Percentiles rank a stretch among this genome's conserved stretches.
Evolutionary conservation across 2,113 vertebrate genomes (phyloP).

Genomic region (Aviceda subcristata): DNA sequence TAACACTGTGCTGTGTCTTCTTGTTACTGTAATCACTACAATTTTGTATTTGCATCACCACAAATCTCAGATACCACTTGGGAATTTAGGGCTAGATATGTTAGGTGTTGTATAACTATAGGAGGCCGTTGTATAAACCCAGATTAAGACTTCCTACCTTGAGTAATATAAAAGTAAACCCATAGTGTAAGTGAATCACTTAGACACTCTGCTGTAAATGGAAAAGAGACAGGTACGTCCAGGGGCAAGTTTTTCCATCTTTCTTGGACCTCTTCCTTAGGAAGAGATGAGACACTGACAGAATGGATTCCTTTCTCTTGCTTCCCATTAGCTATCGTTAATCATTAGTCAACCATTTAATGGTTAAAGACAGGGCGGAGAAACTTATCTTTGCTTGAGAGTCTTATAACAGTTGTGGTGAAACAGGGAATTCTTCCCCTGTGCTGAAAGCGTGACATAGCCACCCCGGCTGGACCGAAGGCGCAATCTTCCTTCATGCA

Average conservation of each 20-base stretch:
- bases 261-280: not conserved
- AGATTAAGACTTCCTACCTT: not conserved
- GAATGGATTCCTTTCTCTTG: not conserved
- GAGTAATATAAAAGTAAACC: not conserved
- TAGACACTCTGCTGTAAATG: not conserved
- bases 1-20: not conserved
- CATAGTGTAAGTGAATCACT: not conserved
- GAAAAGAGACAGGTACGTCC: not conserved
- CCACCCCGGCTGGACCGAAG: not conserved
- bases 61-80: not conserved
- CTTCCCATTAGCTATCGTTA: not conserved
- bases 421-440: not conserved
- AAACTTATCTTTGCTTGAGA: not conserved
- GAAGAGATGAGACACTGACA: not conserved
- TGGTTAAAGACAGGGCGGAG: not conserved
- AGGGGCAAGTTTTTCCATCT: not conserved
- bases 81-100: not conserved
- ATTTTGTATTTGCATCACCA: not conserved
- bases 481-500: not conserved
- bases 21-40: not conserved
- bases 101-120: not conserved
- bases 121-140: not conserved
- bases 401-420: not conserved
- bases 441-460: not conserved
- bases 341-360: not conserved